phyloP scores from a whole-genome alignment of 2,113 vertebrate species.

The Ceyx cyanopectus region DNA sequence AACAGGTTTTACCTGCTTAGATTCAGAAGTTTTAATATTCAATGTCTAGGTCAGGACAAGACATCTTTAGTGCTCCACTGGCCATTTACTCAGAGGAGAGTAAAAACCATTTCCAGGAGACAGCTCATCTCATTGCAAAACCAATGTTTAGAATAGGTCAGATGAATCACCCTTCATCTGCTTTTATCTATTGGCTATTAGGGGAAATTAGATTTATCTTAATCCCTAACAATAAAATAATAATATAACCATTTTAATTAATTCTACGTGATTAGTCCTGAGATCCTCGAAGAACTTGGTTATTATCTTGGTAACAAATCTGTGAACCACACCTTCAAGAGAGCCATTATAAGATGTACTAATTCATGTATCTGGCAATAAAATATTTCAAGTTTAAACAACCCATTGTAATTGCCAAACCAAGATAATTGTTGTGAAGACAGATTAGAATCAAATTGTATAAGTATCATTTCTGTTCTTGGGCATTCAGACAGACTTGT shows the following conservation, averaged over 20 bases:
- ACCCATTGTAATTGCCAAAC: neutral
- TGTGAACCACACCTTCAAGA: neutral
- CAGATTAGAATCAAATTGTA: neutral
- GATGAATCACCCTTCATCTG: neutral
- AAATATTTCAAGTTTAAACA: neutral
- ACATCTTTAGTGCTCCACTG: neutral
- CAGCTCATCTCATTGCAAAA: neutral
- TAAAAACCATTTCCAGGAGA: neutral
- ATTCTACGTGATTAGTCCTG: neutral
- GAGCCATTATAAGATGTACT: neutral
- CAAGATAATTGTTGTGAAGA: neutral
- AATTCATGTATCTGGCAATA: rapidly evolving
- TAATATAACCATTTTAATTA: neutral
- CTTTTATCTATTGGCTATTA: neutral
- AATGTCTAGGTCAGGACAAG: neutral
- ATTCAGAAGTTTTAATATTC: neutral
- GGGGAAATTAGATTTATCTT: neutral
- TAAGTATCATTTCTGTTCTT: neutral
- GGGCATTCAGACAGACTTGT: neutral
- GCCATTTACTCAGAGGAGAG: neutral
- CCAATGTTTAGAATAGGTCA: neutral
- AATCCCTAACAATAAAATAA: neutral
- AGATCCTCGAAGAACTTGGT: neutral
- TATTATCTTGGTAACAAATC: neutral
- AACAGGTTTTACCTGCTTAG: neutral